A percentile compares a stretch with the other conserved stretches of the same genome.
These are phyloP conservation scores for Calcarius lapponicus DNA, from an alignment of 2,797 vertebrate genomes.

Conservation along the genomic window DNA sequence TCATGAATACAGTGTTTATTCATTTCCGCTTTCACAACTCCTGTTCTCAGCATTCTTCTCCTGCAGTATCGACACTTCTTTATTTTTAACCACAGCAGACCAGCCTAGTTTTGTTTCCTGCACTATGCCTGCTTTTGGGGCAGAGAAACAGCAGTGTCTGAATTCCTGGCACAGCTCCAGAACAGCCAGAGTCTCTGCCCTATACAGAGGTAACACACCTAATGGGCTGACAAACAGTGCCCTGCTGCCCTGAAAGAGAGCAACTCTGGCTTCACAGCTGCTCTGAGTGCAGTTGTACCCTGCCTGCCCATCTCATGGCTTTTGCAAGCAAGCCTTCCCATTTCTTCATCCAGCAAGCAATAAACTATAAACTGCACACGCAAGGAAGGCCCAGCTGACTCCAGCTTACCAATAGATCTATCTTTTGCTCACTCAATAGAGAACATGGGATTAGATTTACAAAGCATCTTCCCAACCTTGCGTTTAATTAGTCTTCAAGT, in stretches of 20 bases:
- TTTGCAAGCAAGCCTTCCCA: not conserved
- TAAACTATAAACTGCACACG: not conserved
- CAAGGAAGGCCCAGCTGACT: not conserved
- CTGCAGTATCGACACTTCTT: not conserved
- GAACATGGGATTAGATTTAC: not conserved
- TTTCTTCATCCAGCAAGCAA: not conserved
- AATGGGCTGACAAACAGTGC: not conserved
- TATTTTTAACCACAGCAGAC: not conserved
- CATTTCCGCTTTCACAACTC: not conserved
- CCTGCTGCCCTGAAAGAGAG: not conserved
- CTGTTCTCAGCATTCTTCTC: not conserved
- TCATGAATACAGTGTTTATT: not conserved
- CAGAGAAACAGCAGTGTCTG: not conserved
- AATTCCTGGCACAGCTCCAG: not conserved
- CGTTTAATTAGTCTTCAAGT: slow-evolving; percentile 23
- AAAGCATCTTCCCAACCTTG: not conserved
- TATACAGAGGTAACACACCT: not conserved
- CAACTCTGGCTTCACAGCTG: not conserved
- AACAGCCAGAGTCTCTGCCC: not conserved
- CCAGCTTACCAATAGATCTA: not conserved
- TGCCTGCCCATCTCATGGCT: not conserved
- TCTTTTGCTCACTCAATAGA: not conserved
- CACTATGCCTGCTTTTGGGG: not conserved
- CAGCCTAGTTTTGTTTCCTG: not conserved
- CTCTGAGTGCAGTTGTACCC: rapidly evolving